Evolutionary conservation across 2,888 invertebrate species (phyloP), one percentile per base, ranked within the genome.

Genomic region (Clunio marinus): DNA sequence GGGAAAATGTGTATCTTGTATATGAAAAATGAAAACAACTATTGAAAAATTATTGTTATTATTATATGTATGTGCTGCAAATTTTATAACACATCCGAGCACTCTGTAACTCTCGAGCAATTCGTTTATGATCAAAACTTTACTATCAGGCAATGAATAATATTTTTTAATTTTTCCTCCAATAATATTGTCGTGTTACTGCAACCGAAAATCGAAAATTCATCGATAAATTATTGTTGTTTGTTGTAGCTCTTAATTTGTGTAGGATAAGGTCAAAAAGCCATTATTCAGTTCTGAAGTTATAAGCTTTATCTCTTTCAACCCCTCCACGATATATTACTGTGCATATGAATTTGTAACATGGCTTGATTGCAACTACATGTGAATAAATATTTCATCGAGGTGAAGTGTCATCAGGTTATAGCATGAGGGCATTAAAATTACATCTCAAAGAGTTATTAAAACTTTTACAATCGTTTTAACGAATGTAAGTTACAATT

Each of bases 11-110:
- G 24, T 67, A 27, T 55, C 65, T 22, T 20, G 28, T 35, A 15
- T 35, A 35, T 57, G 55, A 55, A 37, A 55, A 67, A 55, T 55
- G 57, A 27, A 55, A 55, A 15, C 25, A 46, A 67, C 27, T 67
- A 55, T 57, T 41, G 55, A 57, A 57, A 67, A 67, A 55, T 67
- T 67, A 67, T 67, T 67, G 37, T 55, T 55, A 35, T 67, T 67
- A 46, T 65, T 65, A 46, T 46, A 24, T 65, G 62, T 51, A 2
- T 20, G 24, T 17, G 15, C 17, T 5, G 20, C 24, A 51, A 7
- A 2, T 17, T 45, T 45, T 45, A 13, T 13, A 2, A 20, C 51
- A 51, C 17, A 51, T 2, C 20, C 15, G 20, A 22, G 20, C 22
- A 17, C 51, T n/a, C 8, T 51, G 7, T 32, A 32, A 13, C 35